Evolutionary conservation across 2,113 vertebrate species (phyloP).

Genomic region (Mixornis gularis): DNA sequence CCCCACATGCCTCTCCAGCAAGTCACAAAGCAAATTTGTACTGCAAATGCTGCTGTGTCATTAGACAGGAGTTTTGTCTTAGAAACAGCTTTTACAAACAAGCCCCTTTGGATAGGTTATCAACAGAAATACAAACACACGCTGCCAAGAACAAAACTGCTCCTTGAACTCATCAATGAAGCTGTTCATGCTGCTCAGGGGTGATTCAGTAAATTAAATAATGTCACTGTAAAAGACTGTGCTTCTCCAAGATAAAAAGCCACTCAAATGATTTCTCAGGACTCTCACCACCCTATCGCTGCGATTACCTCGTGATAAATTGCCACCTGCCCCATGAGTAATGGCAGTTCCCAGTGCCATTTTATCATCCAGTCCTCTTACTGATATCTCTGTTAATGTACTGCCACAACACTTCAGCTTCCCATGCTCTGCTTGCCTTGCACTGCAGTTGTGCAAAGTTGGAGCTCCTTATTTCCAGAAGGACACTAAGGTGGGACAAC

Average conservation of each 20-base stretch:
- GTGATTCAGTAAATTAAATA: constrained; percentile 17
- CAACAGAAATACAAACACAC: neutral
- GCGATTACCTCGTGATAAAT: neutral
- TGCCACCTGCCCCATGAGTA: constrained; percentile 7
- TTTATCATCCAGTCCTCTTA: neutral
- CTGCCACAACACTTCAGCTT: neutral
- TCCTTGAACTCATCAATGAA: neutral
- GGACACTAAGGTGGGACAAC: neutral
- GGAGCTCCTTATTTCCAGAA: neutral
- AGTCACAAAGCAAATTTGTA: neutral
- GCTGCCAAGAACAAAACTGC: neutral
- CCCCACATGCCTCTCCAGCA: neutral
- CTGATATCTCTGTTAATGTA: neutral
- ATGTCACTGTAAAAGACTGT: neutral
- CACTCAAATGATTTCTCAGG: neutral
- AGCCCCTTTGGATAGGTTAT: neutral
- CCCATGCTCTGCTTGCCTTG: neutral
- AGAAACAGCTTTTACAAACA: neutral
- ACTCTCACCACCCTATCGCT: neutral
- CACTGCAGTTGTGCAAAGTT: neutral
- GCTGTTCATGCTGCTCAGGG: neutral
- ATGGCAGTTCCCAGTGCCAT: neutral
- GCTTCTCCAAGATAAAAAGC: neutral
- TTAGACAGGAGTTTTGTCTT: neutral
- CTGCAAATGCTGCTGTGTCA: neutral